Evolutionary conservation across 2,797 vertebrate genomes (phyloP).

Genomic region (Uromys caudimaculatus): DNA sequence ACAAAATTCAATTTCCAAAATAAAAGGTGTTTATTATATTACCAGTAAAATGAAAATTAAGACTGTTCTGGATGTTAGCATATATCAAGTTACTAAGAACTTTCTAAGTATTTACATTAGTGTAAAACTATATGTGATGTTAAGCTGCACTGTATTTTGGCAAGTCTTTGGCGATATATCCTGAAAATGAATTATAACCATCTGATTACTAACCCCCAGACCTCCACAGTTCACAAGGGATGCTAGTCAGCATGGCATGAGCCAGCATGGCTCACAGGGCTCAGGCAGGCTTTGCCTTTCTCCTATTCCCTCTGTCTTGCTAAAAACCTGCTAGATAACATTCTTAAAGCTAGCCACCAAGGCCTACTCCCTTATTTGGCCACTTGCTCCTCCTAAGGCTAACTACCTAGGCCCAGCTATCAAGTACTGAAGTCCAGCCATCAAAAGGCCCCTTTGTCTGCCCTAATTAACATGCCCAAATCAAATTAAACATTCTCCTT

Average conservation of each 20-base stretch:
- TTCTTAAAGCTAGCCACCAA: background rate
- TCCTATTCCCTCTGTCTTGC: background rate
- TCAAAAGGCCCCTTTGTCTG: background rate
- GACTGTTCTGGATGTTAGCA: background rate
- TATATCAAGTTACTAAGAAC: background rate
- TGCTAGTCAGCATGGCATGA: too few relatives aligned
- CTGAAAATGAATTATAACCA: background rate
- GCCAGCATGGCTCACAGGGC: background rate
- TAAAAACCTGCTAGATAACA: background rate
- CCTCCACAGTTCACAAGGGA: background rate
- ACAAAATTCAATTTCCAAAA: background rate
- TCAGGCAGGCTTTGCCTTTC: background rate
- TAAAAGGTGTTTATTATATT: background rate
- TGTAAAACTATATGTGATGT: background rate
- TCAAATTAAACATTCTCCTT: background rate
- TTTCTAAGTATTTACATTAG: background rate
- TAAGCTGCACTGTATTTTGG: background rate
- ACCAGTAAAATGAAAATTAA: background rate
- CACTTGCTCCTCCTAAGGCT: background rate
- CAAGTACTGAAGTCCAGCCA: background rate
- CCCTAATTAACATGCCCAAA: background rate
- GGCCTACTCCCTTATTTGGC: background rate
- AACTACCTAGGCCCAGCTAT: background rate
- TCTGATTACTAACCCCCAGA: background rate
- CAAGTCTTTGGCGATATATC: background rate